A percentile compares a stretch with the other conserved stretches of the same genome.
These are phyloP conservation scores for Scolopax rusticola DNA, from an alignment of 2,797 vertebrate species.

Conservation along the genomic window DNA sequence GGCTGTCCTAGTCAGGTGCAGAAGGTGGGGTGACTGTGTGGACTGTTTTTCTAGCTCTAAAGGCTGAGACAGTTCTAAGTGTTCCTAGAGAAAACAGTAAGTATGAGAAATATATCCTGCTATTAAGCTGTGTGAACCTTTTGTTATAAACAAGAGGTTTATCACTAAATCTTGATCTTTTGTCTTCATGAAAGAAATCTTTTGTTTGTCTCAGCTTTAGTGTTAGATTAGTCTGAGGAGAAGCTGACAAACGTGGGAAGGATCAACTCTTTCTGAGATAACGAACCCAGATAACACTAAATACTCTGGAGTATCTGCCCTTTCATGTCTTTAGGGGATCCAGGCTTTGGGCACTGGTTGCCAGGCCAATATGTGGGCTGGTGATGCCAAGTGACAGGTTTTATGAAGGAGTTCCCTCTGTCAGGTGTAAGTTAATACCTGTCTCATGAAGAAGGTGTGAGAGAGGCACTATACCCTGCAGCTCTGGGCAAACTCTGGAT, in stretches of 20 bases:
- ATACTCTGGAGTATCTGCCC: not conserved
- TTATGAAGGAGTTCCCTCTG: not conserved
- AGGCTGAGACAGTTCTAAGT: not conserved
- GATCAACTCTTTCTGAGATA: not conserved
- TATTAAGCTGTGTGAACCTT: not conserved
- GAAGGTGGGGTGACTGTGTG: not conserved
- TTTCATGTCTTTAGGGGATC: not conserved
- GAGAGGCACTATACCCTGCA: not conserved
- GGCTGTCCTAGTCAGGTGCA: not conserved
- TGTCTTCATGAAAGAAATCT: not conserved
- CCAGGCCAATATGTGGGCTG: not conserved
- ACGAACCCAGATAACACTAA: not conserved
- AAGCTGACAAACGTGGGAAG: not conserved
- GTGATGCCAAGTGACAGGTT: not conserved
- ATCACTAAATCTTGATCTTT: not conserved
- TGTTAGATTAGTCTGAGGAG: constrained; percentile 7
- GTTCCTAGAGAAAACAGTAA: not conserved
- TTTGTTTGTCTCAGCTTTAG: not conserved
- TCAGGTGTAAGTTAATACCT: not conserved
- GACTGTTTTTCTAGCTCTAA: not conserved
- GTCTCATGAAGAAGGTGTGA: not conserved
- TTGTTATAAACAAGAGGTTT: not conserved
- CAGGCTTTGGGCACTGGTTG: not conserved
- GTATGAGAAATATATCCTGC: not conserved
- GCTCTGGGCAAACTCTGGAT: not conserved